phyloP scores from a whole-genome alignment of 2,113 vertebrate species.

The Thymallus thymallus region DNA sequence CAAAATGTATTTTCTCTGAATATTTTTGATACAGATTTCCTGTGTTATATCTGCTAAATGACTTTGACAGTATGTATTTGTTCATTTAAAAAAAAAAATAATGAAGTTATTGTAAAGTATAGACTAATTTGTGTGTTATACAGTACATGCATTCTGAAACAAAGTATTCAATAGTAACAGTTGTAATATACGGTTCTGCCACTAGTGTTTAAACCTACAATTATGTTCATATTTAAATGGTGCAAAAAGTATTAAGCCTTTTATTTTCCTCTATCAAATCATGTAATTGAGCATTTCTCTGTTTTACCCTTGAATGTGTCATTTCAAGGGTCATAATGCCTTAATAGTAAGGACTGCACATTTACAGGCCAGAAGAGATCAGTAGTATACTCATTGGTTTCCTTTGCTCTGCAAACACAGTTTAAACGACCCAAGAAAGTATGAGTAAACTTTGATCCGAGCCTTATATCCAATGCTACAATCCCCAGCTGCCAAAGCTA shows the following conservation, averaged over 20 bases:
- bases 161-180: background rate
- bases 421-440: conserved; percentile 15
- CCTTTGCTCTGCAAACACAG: conserved; percentile 8
- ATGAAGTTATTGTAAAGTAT: background rate
- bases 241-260: background rate
- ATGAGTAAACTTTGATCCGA: conserved; percentile 1
- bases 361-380: background rate
- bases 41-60: conserved; percentile 16
- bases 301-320: conserved; percentile 5
- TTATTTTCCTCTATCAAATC: conserved; percentile 1
- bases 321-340: conserved; percentile 5
- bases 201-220: background rate
- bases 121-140: background rate
- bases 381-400: background rate
- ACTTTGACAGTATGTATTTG: conserved; percentile 2
- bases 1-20: conserved; percentile 18
- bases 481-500: conserved; percentile 25
- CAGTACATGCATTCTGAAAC: conserved; percentile 1
- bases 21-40: conserved; percentile 14
- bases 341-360: conserved; percentile 7
- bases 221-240: background rate
- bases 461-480: conserved; percentile 5
- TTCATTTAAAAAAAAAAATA: background rate
- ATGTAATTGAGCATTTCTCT: background rate
- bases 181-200: background rate